Evolutionary conservation across 1,140 invertebrate genomes (phyloP).

Genomic region (Pollicipes pollicipes): DNA sequence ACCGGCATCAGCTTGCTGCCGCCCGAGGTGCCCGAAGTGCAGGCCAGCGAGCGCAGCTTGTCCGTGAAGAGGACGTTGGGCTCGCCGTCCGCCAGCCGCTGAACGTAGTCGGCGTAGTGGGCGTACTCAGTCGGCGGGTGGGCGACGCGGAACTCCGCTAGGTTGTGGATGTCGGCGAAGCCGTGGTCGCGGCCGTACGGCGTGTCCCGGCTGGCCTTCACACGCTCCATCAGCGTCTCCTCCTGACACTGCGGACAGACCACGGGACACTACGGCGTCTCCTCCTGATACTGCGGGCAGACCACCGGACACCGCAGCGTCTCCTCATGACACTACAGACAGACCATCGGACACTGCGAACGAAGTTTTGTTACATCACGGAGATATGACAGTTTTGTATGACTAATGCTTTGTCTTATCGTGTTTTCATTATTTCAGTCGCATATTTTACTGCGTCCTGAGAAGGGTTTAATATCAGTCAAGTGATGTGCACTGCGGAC

Average conservation of each 20-base stretch:
- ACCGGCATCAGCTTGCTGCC: constrained; percentile 22
- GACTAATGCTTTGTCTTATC: no score
- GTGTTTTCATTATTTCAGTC: no score
- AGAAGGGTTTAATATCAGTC: no score
- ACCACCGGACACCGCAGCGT: no score
- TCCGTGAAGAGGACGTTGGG: constrained; percentile 21
- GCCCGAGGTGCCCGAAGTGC: constrained; percentile 27
- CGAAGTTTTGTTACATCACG: no score
- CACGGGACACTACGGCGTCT: no score
- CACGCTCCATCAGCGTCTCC: constrained; percentile 5
- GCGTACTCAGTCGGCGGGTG: constrained; percentile 24
- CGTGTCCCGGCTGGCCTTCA: constrained; percentile 15
- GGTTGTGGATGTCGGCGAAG: constrained; percentile 21
- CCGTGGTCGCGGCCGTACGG: constrained; percentile 23
- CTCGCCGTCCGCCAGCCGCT: constrained; percentile 23
- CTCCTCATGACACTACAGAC: no score
- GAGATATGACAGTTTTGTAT: no score
- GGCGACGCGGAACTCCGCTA: constrained; percentile 20
- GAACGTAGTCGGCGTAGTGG: constrained; percentile 24
- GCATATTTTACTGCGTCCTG: no score
- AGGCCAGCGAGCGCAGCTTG: constrained; percentile 23
- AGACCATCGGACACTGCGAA: no score
- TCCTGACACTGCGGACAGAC: constrained; percentile 1
- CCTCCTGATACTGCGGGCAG: no score
- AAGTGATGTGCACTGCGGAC: no score